Conservation (phyloP, 2,888 invertebrate species). For the Hemithea aestivaria region DNA sequence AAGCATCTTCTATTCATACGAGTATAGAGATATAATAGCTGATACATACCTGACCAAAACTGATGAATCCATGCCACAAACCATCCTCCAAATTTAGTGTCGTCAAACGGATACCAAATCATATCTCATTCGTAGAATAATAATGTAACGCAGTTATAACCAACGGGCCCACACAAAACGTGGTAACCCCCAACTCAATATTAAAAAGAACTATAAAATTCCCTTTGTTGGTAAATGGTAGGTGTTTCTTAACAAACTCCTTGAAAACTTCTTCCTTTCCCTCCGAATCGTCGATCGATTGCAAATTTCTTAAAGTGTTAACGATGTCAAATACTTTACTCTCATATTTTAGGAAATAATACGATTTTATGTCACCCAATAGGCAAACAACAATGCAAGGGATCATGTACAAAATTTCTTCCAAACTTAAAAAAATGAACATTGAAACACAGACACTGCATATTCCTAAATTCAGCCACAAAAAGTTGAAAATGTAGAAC, state of each 20-base stretch:
- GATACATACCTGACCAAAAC: conserved; percentile 40
- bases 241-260: conserved; percentile 18
- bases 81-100: conserved; percentile 33
- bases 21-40: too few relatives aligned
- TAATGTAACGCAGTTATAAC: conserved; percentile 32
- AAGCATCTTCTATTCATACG: too few relatives aligned
- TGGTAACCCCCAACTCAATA: conserved; percentile 16
- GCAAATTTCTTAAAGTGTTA: conserved; percentile 24
- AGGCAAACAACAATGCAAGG: conserved; percentile 39
- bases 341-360: conserved; percentile 32
- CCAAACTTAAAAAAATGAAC: conserved; percentile 19
- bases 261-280: conserved; percentile 5
- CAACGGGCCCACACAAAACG: conserved; percentile 37
- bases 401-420: conserved; percentile 36
- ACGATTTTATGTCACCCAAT: conserved; percentile 38
- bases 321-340: conserved; percentile 34
- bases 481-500: conserved; percentile 28
- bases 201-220: conserved; percentile 24
- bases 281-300: conserved; percentile 2
- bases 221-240: conserved; percentile 26
- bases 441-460: conserved; percentile 11
- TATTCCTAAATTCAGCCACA: conserved; percentile 25
- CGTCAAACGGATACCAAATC: conserved; percentile 48
- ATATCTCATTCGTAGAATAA: conserved; percentile 30
- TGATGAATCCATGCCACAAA: conserved; percentile 39